Evolutionary conservation across 1,140 invertebrate species (phyloP).

Genomic region (Bombus affinis): DNA sequence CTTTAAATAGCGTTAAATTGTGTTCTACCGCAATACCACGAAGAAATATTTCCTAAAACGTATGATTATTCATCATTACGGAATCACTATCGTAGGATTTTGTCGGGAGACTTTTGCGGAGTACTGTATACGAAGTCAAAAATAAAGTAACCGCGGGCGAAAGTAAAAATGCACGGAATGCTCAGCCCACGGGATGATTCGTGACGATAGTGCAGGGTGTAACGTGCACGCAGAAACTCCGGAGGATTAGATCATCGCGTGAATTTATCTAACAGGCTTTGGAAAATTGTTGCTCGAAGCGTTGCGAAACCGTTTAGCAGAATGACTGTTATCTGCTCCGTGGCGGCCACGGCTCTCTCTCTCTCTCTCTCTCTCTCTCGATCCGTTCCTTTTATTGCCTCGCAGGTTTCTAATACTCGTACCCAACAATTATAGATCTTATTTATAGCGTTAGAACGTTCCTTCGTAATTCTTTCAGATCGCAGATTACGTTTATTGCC

Average conservation of each 20-base stretch:
- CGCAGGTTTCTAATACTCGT: background rate
- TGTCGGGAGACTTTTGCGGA: background rate
- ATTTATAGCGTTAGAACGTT: background rate
- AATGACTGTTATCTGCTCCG: constrained; percentile 4
- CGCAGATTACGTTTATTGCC: background rate
- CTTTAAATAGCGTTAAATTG: no score
- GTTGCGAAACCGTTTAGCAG: constrained; percentile 17
- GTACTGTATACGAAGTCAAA: background rate
- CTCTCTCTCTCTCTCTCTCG: background rate
- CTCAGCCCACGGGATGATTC: background rate
- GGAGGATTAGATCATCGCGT: constrained; percentile 37
- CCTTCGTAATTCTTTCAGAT: background rate
- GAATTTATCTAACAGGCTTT: constrained; percentile 32
- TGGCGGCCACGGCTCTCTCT: background rate
- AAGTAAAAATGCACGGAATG: background rate
- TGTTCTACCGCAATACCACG: background rate
- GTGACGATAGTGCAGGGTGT: background rate
- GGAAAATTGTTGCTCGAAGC: constrained; percentile 31
- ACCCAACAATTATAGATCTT: constrained; percentile 4
- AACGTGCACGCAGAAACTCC: background rate
- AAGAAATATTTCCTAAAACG: background rate
- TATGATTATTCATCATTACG: background rate
- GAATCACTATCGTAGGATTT: background rate
- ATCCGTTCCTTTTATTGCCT: background rate
- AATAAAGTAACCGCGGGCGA: background rate